Percentiles rank a stretch among this genome's conserved stretches.
These are phyloP conservation scores for Protodeltote pygarga DNA, from an alignment of 2,888 invertebrate genomes.

Conservation along the genomic window DNA sequence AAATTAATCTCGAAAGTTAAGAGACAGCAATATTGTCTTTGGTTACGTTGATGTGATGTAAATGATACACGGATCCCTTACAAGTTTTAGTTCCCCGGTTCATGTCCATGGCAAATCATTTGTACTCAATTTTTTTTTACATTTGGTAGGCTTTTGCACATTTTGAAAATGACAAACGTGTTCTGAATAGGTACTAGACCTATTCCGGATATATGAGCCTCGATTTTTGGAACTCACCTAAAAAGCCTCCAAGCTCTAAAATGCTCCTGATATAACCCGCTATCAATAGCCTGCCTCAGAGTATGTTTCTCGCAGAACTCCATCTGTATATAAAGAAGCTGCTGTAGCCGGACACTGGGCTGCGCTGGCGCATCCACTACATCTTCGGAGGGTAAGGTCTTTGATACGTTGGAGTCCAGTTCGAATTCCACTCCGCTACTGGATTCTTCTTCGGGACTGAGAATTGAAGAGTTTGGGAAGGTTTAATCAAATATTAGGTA, in stretches of 20 bases:
- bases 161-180: no score
- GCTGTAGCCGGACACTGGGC: constrained; percentile 63
- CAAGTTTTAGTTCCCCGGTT: no score
- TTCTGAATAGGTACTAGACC: no score
- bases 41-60: no score
- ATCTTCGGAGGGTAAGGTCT: constrained; percentile 70
- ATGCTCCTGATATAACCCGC: constrained; percentile 91
- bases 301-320: constrained; percentile 99
- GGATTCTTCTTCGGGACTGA: constrained; percentile 84
- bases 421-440: constrained; percentile 89
- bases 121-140: no score
- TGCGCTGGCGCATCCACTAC: constrained; percentile 59
- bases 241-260: constrained; percentile 96
- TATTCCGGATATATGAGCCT: no score
- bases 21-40: no score
- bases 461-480: constrained; percentile 3
- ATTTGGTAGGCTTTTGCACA: no score
- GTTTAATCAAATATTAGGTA: background rate
- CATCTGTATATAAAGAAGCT: constrained; percentile 97
- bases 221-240: constrained; percentile 38
- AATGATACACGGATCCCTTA: no score
- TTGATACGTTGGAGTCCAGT: constrained; percentile 70
- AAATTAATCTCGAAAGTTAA: background rate
- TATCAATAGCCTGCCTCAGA: constrained; percentile 93
- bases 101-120: no score